Percentiles rank a stretch among this genome's conserved stretches.
phyloP scores from a whole-genome alignment of 2,113 vertebrate genomes.

The Hippocampus zosterae region DNA sequence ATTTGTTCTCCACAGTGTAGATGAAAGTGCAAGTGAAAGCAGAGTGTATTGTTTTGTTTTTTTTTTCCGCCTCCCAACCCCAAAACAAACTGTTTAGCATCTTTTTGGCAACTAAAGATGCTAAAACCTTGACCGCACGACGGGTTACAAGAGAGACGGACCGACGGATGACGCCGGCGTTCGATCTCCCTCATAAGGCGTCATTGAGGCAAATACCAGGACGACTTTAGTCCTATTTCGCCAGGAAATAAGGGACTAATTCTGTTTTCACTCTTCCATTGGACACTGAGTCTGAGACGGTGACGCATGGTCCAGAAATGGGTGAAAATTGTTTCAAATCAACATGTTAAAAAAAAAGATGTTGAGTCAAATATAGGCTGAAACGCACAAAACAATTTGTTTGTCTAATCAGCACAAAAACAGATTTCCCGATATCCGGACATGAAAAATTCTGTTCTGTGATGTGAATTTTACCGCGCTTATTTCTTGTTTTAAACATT shows the following conservation, averaged over 20 bases:
- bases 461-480: too few species aligned
- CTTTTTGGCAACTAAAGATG: slow-evolving; percentile 43
- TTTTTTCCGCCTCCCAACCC: slow-evolving; percentile 23
- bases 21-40: slow-evolving; percentile 73
- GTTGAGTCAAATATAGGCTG: not conserved
- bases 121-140: slow-evolving; percentile 43
- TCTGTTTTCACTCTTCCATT: slow-evolving; percentile 76
- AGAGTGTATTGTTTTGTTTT: slow-evolving; percentile 55
- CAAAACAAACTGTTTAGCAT: slow-evolving; percentile 44
- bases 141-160: slow-evolving; percentile 53
- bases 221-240: slow-evolving; percentile 67
- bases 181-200: slow-evolving; percentile 59
- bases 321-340: not conserved
- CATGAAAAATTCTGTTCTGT: too few species aligned
- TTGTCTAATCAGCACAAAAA: not conserved
- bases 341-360: too few species aligned
- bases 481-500: too few species aligned
- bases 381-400: too few species aligned
- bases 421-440: too few species aligned
- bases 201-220: slow-evolving; percentile 57
- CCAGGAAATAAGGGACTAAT: slow-evolving; percentile 67
- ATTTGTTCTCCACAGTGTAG: slow-evolving; percentile 62
- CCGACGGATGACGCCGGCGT: slow-evolving; percentile 17
- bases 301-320: not conserved
- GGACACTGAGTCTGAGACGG: slow-evolving; percentile 53